Percentiles rank a stretch among this genome's conserved stretches.
Conservation (phyloP, 2,113 vertebrate genomes). For the Gracilinanus agilis region DNA sequence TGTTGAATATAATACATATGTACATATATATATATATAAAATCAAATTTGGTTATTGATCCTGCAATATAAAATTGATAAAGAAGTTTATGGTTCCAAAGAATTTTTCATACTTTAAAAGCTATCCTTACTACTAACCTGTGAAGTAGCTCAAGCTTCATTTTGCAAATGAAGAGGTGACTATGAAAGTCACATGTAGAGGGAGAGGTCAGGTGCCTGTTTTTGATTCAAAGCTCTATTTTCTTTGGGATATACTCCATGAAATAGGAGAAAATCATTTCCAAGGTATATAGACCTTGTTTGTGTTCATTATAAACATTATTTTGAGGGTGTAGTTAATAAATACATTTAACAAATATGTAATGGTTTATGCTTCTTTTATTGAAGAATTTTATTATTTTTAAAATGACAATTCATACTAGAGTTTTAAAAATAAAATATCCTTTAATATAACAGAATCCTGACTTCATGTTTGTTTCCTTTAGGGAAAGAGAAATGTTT, state of each 20-base stretch:
- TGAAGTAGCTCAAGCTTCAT: neutral
- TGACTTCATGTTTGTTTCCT: constrained; percentile 45
- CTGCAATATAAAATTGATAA: neutral
- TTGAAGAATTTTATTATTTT: neutral
- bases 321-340: neutral
- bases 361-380: neutral
- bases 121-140: neutral
- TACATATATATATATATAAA: neutral
- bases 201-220: neutral
- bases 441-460: neutral
- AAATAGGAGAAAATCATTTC: neutral
- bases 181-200: neutral
- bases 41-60: neutral
- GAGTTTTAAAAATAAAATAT: neutral
- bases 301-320: neutral
- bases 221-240: neutral
- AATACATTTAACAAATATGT: neutral
- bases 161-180: neutral
- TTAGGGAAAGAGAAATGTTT: constrained; percentile 85
- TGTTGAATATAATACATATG: neutral
- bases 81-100: neutral
- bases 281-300: neutral
- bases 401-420: neutral
- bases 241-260: neutral
- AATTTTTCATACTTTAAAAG: neutral